Evolutionary conservation across 2,113 vertebrate species (phyloP), one percentile per base, ranked within the genome.

Genomic region (Pelvicachromis taeniatus): DNA sequence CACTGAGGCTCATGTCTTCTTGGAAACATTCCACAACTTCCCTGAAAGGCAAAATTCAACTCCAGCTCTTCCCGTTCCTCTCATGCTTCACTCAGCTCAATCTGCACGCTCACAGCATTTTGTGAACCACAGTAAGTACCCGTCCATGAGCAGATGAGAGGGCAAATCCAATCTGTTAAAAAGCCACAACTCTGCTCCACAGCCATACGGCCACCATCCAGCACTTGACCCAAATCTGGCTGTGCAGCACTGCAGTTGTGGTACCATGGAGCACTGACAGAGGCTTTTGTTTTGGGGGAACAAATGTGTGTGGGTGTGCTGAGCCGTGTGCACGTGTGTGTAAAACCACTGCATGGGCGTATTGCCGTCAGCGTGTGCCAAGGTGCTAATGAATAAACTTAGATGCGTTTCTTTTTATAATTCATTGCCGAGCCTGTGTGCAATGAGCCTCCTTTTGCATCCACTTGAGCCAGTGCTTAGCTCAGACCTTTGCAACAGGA

Each of bases 111-210:
- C 65, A 38, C 42, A 85, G 82, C 83, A 88, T 86, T 70, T 80
- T 59, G 52, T 81, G 86, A 87, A 77, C 75, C 61, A 42, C 83
- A 75, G 53, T 82, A 86, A 90, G 84, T 84, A 63, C 78, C 80
- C 10, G 16, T 86, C 83, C 81, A 73, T 45, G 61, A 91, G 83
- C 85, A 86, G 85, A 88, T 17, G 79, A 92, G 84, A 90, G 90
- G 82, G 79, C 78, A 90, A 94, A 92, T 92, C 82, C 88, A 93
- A 93, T 91, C 92, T 91, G 86, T 90, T 93, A 91, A 92, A 95
- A 94, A 91, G 92, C 90, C 48, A 56, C 88, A 90, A 88, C 89
- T 86, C 77, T 78, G 52, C 85, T 87, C 59, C 40, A 78, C 54
- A 87, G 81, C 83, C 86, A 86, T 55, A 53, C 38, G 23, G 78